Conservation (phyloP, 2,113 vertebrate genomes). For the human (Homo sapiens) region GRCh38 chr11:79233001-79233500, state of each 20-base stretch:
- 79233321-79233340: neutral
- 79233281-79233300: neutral
- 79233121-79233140: neutral
- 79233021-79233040: neutral
- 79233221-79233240: neutral
- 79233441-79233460: neutral
- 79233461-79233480: no score
- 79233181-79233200: neutral
- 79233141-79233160: neutral
- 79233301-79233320: neutral
- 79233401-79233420: rapidly evolving
- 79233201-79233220: neutral
- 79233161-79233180: neutral
- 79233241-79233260: neutral
- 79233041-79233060: neutral
- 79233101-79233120: neutral
- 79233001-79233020: neutral
- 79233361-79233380: neutral
- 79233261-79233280: neutral
- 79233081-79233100: neutral
- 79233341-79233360: neutral
- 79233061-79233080: neutral
- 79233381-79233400: neutral
- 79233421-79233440: neutral
- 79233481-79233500: neutral